phyloP scores from a whole-genome alignment of 2,797 vertebrate species.

The Ctenochaetus hawaiiensis region DNA sequence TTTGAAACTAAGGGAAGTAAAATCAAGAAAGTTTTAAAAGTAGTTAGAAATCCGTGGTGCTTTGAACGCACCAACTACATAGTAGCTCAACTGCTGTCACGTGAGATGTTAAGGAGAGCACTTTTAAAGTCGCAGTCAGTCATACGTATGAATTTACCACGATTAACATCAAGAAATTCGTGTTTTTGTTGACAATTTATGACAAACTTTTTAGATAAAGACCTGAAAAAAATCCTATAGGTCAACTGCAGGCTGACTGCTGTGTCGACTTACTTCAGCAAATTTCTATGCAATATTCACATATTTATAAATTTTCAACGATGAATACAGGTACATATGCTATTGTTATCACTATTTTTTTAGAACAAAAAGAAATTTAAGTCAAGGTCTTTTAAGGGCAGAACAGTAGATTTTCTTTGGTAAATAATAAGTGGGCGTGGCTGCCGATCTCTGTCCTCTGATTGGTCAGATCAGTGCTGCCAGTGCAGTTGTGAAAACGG shows the following conservation, averaged over 20 bases:
- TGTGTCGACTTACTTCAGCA: neutral
- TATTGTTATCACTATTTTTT: no score
- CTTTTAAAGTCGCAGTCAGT: slow-evolving; percentile 28
- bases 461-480: slow-evolving; percentile 70
- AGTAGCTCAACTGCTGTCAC: neutral
- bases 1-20: no score
- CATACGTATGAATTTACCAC: neutral
- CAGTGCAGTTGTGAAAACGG: slow-evolving; percentile 43
- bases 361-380: no score
- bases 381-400: no score
- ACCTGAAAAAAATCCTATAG: neutral
- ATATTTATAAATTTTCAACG: neutral
- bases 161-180: no score
- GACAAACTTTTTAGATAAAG: neutral
- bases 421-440: slow-evolving; percentile 42
- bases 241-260: neutral
- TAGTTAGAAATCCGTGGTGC: neutral
- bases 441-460: neutral
- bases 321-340: neutral
- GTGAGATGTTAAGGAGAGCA: neutral
- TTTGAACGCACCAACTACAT: slow-evolving; percentile 19
- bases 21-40: neutral
- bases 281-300: neutral
- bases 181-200: neutral
- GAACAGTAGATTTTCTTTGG: neutral